phyloP scores from a whole-genome alignment of 2,888 invertebrate genomes.

The Macrophya annulata region DNA sequence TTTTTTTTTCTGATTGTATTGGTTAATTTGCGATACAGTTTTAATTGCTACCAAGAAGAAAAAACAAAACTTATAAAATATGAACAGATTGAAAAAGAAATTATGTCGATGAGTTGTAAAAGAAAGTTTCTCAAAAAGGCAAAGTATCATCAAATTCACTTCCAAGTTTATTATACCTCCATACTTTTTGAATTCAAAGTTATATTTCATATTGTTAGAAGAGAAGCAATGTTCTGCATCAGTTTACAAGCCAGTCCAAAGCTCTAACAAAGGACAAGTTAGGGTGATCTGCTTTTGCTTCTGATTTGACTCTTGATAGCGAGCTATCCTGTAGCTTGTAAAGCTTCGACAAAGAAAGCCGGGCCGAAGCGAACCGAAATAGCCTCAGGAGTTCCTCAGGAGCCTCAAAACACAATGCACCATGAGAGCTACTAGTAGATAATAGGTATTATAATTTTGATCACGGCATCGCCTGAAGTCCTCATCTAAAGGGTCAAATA shows the following conservation, averaged over 20 bases:
- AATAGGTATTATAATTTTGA: constrained; percentile 44
- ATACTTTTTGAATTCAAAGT: constrained; percentile 20
- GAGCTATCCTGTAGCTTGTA: constrained; percentile 34
- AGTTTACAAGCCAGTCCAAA: constrained; percentile 1
- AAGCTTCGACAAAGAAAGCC: constrained; percentile 23
- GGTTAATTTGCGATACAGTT: background rate
- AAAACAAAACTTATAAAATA: background rate
- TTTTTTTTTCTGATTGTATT: background rate
- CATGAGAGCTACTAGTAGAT: constrained; percentile 28
- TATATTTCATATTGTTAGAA: constrained; percentile 16
- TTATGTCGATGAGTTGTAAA: background rate
- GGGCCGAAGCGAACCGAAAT: background rate
- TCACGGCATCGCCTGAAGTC: constrained; percentile 35
- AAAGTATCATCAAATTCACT: background rate
- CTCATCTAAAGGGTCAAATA: constrained; percentile 15
- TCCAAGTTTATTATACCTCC: constrained; percentile 26
- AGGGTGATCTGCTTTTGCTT: constrained; percentile 42
- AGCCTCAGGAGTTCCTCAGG: constrained; percentile 36
- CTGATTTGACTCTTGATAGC: constrained; percentile 48
- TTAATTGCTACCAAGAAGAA: background rate
- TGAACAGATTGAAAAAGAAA: background rate
- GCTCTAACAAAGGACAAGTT: constrained; percentile 34
- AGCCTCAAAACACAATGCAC: constrained; percentile 43
- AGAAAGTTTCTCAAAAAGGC: constrained; percentile 1
- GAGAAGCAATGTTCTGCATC: constrained; percentile 20